Evolutionary conservation across 2,113 vertebrate species (phyloP).

Genomic region (Mungos mungo): DNA sequence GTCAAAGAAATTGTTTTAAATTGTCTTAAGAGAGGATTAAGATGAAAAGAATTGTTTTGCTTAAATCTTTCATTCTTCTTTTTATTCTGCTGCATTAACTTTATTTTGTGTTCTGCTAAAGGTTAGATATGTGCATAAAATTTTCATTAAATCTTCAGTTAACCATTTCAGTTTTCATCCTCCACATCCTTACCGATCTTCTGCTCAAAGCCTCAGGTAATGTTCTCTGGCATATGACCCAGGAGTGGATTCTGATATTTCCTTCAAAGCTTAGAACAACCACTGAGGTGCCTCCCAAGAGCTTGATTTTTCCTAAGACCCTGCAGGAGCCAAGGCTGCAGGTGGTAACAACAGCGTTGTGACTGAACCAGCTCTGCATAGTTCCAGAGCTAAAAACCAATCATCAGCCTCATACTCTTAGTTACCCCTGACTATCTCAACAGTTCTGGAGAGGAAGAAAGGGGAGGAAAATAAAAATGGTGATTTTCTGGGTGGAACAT

Average conservation of each 20-base stretch:
- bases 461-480: neutral
- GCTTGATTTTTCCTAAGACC: conserved; percentile 45
- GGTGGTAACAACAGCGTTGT: conserved; percentile 49
- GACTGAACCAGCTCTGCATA: conserved; percentile 61
- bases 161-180: neutral
- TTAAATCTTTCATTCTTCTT: neutral
- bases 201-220: neutral
- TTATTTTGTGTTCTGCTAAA: conserved; percentile 31
- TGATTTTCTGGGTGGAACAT: neutral
- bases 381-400: conserved; percentile 18
- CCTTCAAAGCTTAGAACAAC: conserved; percentile 37
- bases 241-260: conserved; percentile 54
- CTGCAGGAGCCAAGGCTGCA: conserved; percentile 58
- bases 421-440: neutral
- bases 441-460: neutral
- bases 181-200: neutral
- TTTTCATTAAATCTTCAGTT: conserved; percentile 40
- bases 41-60: neutral
- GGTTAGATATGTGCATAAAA: neutral
- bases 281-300: conserved; percentile 36
- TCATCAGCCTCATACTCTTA: neutral
- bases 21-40: neutral
- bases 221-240: conserved; percentile 48
- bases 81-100: neutral
- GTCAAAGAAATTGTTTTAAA: neutral